phyloP scores from a whole-genome alignment of 1,140 invertebrate species.

The Microvelia longipes region DNA sequence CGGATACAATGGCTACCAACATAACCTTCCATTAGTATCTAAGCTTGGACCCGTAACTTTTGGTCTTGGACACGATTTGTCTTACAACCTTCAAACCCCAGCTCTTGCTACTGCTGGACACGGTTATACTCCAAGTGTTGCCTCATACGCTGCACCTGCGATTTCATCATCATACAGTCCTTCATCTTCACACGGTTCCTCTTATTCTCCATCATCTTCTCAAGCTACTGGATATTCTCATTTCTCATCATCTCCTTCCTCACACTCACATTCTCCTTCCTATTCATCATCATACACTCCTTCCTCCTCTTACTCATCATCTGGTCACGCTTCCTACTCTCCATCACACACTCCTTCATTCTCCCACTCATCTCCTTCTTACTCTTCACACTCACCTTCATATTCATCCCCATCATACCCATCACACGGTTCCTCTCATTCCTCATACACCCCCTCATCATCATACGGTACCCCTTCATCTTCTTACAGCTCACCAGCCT shows the following conservation, averaged over 20 bases:
- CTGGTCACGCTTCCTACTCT: background rate
- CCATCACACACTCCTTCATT: background rate
- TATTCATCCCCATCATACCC: background rate
- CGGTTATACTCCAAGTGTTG: background rate
- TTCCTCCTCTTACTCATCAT: background rate
- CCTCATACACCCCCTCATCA: background rate
- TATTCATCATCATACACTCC: constrained; percentile 1
- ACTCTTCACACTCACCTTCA: background rate
- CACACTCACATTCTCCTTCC: background rate
- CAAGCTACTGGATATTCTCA: background rate
- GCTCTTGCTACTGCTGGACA: background rate
- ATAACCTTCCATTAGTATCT: background rate
- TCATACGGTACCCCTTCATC: background rate
- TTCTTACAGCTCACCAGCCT: background rate
- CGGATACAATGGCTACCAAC: background rate
- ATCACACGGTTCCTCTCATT: background rate
- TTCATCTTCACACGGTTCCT: background rate
- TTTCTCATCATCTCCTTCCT: background rate
- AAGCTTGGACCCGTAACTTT: background rate
- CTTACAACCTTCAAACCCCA: background rate
- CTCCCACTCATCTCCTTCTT: background rate
- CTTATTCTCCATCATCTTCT: background rate
- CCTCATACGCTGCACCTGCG: background rate
- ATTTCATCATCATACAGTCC: background rate
- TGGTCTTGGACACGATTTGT: background rate